Evolutionary conservation across 2,888 invertebrate species (phyloP), one percentile per base, ranked within the genome.

Genomic region (Desoria tigrina): DNA sequence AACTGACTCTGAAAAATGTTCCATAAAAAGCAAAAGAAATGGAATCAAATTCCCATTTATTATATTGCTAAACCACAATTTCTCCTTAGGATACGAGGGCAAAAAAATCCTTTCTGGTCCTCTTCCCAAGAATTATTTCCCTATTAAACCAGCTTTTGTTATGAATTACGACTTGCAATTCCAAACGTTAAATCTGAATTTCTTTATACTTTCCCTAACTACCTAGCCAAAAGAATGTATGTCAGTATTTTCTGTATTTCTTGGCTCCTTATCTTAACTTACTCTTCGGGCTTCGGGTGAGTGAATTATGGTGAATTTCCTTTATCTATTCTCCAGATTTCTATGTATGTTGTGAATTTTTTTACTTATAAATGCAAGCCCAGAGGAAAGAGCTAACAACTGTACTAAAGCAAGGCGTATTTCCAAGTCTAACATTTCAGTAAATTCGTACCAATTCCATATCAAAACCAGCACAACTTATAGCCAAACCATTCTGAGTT

Each of bases 241-340:
- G 16, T 11, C 16, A 39, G 39, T 9, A 45, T 4, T 21, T 16
- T 45, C 21, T 9, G 6, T 16, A 18, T 21, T 21, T 21, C n/a
- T 18, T 18, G 45, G 45, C 21, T 45, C 45, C 45, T 16, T 21
- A 18, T 45, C 45, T 45, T 39, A 16, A 39, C 9, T 9, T 39
- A 39, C 21, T 45, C 45, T 18, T 11, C 18, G 6, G 4, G 11
- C 11, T 32, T 32, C 32, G 54, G 54, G 6, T 42, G 56, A 57
- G 56, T 57, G 56, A 57, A 57, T 57, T 57, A 57, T 57, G 56
- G 7, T 57, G 56, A 57, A 57, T 42, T 57, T 57, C 56, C 56
- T 28, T 42, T 42, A 42, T 24, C 23, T 42, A 57, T 23, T 57
- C 37, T 57, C 4, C 2, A 51, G 21, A 23, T 4, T 11, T 32